Conservation (phyloP, 2,888 invertebrate genomes). For the Eupsilia transversa region DNA sequence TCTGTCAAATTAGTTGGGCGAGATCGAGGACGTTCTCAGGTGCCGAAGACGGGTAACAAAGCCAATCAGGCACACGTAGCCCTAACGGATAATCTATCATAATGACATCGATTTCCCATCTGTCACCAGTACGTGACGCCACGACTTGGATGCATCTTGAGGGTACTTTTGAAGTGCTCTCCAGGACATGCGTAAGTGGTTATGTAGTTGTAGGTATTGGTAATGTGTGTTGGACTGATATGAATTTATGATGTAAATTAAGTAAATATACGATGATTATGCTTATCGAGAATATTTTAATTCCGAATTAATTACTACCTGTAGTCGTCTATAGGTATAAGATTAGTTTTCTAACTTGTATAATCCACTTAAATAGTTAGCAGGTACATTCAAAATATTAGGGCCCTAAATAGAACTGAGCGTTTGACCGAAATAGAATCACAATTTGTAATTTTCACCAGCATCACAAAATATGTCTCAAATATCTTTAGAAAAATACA, state of each 20-base stretch:
- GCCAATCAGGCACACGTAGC: slow-evolving; percentile 87
- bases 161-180: slow-evolving; percentile 68
- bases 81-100: slow-evolving; percentile 89
- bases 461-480: neutral
- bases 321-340: neutral
- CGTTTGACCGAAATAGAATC: neutral
- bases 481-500: neutral
- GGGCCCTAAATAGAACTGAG: neutral
- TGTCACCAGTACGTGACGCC: slow-evolving; percentile 79
- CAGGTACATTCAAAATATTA: neutral
- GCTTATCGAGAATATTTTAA: neutral
- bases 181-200: slow-evolving; percentile 56
- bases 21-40: slow-evolving; percentile 82
- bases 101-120: slow-evolving; percentile 89
- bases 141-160: slow-evolving; percentile 77
- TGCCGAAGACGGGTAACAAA: slow-evolving; percentile 88
- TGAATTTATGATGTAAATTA: neutral
- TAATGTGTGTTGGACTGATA: neutral
- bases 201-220: slow-evolving; percentile 21
- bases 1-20: slow-evolving; percentile 88
- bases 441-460: neutral
- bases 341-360: slow-evolving; percentile 9
- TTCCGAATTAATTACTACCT: neutral
- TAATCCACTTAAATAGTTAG: slow-evolving; percentile 16
- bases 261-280: neutral